These are phyloP conservation scores for Dicycla oo DNA, from an alignment of 2,888 invertebrate genomes.

Conservation along the genomic window DNA sequence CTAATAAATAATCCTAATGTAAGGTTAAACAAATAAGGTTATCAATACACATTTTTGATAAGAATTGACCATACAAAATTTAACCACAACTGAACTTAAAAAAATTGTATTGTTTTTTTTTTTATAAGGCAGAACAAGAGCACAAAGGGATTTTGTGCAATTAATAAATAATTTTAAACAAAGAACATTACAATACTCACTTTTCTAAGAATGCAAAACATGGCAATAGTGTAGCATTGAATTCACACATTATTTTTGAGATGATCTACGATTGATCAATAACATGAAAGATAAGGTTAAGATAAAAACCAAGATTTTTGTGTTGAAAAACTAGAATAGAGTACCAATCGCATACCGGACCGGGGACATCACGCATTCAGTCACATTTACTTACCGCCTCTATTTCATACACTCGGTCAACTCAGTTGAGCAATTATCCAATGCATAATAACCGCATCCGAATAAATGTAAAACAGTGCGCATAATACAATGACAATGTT, in stretches of 20 bases:
- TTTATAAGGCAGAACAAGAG: slow-evolving; percentile 50
- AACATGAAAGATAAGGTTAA: slow-evolving; percentile 83
- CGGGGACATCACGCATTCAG: slow-evolving; percentile 59
- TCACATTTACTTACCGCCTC: slow-evolving; percentile 63
- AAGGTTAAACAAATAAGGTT: slow-evolving; percentile 63
- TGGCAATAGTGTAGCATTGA: slow-evolving; percentile 67
- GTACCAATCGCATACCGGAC: slow-evolving; percentile 53
- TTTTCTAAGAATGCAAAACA: slow-evolving; percentile 87
- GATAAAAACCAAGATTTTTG: slow-evolving; percentile 79
- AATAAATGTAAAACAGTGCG: slow-evolving; percentile 71
- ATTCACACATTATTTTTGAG: slow-evolving; percentile 70
- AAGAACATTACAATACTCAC: slow-evolving; percentile 74
- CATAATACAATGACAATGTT: slow-evolving; percentile 77
- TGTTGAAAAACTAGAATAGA: slow-evolving; percentile 62
- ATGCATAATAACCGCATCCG: slow-evolving; percentile 52
- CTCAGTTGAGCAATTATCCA: slow-evolving; percentile 47
- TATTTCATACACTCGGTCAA: slow-evolving; percentile 44
- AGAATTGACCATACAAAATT: slow-evolving; percentile 50
- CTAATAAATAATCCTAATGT: slow-evolving; percentile 39
- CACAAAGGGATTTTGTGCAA: slow-evolving; percentile 51
- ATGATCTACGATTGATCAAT: slow-evolving; percentile 81
- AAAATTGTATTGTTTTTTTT: slow-evolving; percentile 53
- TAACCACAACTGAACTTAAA: slow-evolving; percentile 45
- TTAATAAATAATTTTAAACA: slow-evolving; percentile 63
- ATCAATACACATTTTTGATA: slow-evolving; percentile 58